Evolutionary conservation across 2,113 vertebrate genomes (phyloP).

Genomic region (Columba livia): DNA sequence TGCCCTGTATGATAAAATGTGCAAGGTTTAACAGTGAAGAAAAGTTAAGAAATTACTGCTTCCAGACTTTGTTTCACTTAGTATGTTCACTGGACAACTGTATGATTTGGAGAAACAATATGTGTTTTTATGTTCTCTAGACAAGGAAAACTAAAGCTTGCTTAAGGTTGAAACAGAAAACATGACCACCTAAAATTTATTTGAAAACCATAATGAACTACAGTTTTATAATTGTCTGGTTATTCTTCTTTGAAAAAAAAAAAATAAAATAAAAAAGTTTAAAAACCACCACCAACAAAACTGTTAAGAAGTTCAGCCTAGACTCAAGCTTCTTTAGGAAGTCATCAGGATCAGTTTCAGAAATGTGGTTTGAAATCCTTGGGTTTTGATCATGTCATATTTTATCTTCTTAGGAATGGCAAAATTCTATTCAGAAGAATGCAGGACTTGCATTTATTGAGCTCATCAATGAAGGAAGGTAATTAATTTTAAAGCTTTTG

Average conservation of each 20-base stretch:
- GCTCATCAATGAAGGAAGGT: constrained; percentile 99
- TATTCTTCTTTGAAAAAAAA: not conserved
- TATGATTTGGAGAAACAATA: not conserved
- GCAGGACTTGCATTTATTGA: constrained; percentile 98
- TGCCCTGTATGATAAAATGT: not conserved
- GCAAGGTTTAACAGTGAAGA: not conserved
- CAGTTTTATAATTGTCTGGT: not conserved
- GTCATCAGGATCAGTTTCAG: not conserved
- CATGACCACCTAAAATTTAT: not conserved
- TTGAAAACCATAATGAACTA: not conserved
- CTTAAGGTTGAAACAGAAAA: not conserved
- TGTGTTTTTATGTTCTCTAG: not conserved
- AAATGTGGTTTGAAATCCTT: constrained; percentile 29
- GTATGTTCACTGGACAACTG: not conserved
- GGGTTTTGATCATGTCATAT: constrained; percentile 57
- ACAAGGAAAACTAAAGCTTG: not conserved
- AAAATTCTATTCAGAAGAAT: constrained; percentile 99
- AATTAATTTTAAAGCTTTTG: constrained; percentile 74
- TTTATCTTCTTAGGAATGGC: constrained; percentile 91
- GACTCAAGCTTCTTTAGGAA: not conserved
- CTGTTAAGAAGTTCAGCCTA: not conserved
- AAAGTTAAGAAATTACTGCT: not conserved
- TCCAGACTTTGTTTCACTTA: not conserved
- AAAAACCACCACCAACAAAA: not conserved
- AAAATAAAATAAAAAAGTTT: not conserved